These are phyloP conservation scores for Brachionus paranguensis DNA, from an alignment of 1,140 invertebrate genomes.

Conservation along the genomic window DNA sequence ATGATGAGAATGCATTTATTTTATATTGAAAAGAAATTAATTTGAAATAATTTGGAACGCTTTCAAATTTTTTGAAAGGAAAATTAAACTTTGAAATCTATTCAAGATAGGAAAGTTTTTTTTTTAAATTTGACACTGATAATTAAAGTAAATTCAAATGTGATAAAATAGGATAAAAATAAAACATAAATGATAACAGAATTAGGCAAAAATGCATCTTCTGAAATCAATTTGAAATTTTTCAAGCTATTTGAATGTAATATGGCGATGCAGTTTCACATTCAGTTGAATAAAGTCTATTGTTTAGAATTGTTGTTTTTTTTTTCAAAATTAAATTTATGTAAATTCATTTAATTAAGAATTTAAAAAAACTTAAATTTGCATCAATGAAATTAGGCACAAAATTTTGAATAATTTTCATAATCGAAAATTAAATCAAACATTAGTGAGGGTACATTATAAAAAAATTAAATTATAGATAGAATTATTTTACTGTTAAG, in stretches of 20 bases:
- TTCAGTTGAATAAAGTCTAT: neutral
- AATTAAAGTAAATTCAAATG: neutral
- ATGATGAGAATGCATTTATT: neutral
- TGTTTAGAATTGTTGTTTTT: neutral
- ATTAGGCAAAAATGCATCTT: neutral
- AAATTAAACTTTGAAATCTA: neutral
- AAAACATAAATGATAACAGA: neutral
- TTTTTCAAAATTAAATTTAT: neutral
- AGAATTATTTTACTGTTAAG: too few species aligned
- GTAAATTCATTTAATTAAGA: neutral
- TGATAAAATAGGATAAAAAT: neutral
- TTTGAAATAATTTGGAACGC: neutral
- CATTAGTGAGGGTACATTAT: neutral
- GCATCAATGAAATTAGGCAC: neutral
- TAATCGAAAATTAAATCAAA: neutral
- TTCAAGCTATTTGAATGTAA: neutral
- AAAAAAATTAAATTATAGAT: neutral
- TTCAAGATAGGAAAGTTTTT: neutral
- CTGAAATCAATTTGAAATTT: neutral
- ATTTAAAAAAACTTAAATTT: neutral
- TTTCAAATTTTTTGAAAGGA: neutral
- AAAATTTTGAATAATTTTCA: too few species aligned
- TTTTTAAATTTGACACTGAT: neutral
- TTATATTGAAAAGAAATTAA: neutral
- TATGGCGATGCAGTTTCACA: neutral